Percentiles rank a stretch among this genome's conserved stretches.
These are phyloP conservation scores for Budorcas taxicolor DNA, from an alignment of 2,113 vertebrate genomes.

Conservation along the genomic window DNA sequence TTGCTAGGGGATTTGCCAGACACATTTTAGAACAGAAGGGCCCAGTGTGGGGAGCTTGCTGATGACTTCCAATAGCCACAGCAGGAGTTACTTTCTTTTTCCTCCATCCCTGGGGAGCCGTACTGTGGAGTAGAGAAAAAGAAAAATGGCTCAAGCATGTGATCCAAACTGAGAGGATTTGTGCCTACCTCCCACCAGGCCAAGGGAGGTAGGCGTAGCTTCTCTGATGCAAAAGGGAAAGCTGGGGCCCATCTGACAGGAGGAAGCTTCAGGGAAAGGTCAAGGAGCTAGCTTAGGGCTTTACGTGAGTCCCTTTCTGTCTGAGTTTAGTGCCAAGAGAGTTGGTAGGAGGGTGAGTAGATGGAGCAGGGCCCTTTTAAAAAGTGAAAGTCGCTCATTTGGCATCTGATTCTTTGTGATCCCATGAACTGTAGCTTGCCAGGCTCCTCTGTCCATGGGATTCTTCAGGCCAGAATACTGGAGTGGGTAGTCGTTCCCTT, in stretches of 20 bases:
- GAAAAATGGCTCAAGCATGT: background rate
- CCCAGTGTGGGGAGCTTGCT: background rate
- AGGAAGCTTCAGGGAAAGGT: background rate
- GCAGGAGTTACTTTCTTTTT: background rate
- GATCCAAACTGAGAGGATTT: background rate
- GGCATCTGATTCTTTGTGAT: background rate
- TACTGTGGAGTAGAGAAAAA: background rate
- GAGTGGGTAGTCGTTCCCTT: background rate
- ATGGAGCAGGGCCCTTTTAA: background rate
- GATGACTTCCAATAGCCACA: slow-evolving; percentile 10
- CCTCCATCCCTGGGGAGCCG: background rate
- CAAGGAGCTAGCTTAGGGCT: background rate
- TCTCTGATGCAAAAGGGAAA: background rate
- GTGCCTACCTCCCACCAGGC: background rate
- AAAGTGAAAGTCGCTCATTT: background rate
- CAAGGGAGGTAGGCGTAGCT: background rate
- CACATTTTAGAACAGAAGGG: slow-evolving; percentile 24
- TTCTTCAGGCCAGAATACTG: background rate
- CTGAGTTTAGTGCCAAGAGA: background rate
- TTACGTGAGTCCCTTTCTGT: background rate
- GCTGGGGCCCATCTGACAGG: background rate
- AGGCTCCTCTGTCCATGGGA: background rate
- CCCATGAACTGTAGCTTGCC: background rate
- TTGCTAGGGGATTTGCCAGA: slow-evolving; percentile 38
- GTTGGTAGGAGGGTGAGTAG: background rate